These are phyloP conservation scores for Acromyrmex echinatior DNA, from an alignment of 1,140 invertebrate species.

Conservation along the genomic window DNA sequence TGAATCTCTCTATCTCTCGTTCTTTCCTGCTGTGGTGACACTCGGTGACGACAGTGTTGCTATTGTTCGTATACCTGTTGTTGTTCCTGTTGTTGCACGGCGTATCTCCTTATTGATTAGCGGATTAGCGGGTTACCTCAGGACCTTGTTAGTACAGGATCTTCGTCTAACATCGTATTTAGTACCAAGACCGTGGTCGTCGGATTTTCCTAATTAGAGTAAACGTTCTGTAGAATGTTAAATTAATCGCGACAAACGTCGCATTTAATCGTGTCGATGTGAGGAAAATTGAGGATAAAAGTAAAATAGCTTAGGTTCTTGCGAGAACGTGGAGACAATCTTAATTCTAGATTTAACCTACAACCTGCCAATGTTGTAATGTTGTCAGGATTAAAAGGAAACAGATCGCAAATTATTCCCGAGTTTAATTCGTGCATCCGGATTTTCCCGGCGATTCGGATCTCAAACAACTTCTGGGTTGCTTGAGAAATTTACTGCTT, in stretches of 20 bases:
- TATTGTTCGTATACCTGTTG: constrained; percentile 14
- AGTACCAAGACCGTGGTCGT: background rate
- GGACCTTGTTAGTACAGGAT: background rate
- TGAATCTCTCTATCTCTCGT: background rate
- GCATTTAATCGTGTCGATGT: background rate
- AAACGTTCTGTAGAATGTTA: background rate
- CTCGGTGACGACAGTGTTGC: constrained; percentile 44
- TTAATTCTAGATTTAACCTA: background rate
- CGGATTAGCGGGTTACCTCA: too few species aligned
- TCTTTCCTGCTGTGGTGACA: constrained; percentile 19
- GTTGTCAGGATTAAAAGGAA: background rate
- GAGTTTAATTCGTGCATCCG: constrained; percentile 2
- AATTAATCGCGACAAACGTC: background rate
- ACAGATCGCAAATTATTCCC: background rate
- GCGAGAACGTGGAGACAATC: background rate
- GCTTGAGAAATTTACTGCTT: constrained; percentile 16
- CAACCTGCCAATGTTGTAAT: background rate
- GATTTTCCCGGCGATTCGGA: background rate
- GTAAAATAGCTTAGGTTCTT: too few species aligned
- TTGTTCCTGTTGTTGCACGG: constrained; percentile 5
- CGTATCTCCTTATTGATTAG: background rate
- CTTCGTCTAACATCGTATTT: background rate
- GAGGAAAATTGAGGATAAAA: background rate
- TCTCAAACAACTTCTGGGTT: background rate
- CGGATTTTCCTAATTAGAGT: background rate